phyloP scores from a whole-genome alignment of 2,797 vertebrate genomes.

The Tokudaia tokunoshimensis region DNA sequence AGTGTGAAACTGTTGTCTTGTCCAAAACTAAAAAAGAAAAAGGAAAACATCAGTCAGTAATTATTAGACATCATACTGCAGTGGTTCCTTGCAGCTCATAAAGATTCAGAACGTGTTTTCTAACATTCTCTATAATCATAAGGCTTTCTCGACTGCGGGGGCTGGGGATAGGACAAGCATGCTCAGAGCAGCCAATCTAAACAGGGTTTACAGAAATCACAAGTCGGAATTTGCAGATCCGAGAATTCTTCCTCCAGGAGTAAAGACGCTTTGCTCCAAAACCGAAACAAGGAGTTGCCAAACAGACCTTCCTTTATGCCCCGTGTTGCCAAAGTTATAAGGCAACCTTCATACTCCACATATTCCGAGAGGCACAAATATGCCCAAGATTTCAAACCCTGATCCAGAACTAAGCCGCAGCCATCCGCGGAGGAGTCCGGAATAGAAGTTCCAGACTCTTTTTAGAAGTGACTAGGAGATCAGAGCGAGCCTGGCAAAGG shows the following conservation, averaged over 20 bases:
- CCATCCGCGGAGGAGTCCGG: neutral
- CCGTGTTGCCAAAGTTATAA: slow-evolving; percentile 34
- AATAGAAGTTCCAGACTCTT: neutral
- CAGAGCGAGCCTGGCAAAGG: neutral
- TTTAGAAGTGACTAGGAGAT: neutral
- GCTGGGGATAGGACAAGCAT: neutral
- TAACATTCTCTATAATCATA: slow-evolving; percentile 59
- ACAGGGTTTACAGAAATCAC: slow-evolving; percentile 77
- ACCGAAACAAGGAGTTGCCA: slow-evolving; percentile 64
- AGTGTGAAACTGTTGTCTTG: slow-evolving; percentile 56
- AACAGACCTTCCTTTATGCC: slow-evolving; percentile 20
- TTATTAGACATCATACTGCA: slow-evolving; percentile 5
- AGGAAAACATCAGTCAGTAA: slow-evolving; percentile 69
- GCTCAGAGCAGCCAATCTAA: slow-evolving; percentile 71
- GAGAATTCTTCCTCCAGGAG: slow-evolving; percentile 72
- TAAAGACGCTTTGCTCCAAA: slow-evolving; percentile 70
- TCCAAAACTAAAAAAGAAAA: slow-evolving; percentile 42
- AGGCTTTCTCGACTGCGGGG: slow-evolving; percentile 73
- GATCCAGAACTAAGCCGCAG: neutral
- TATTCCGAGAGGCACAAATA: neutral
- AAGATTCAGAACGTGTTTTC: slow-evolving; percentile 62
- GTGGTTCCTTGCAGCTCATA: slow-evolving; percentile 64
- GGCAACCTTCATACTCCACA: slow-evolving; percentile 17
- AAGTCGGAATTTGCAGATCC: slow-evolving; percentile 81
- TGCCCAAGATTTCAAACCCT: neutral